Evolutionary conservation across 30 jellyfish, hydroid and myxozoan genomes (phyloP), one percentile per base, ranked within the genome.

Genomic region (Chironex yamaguchii): DNA sequence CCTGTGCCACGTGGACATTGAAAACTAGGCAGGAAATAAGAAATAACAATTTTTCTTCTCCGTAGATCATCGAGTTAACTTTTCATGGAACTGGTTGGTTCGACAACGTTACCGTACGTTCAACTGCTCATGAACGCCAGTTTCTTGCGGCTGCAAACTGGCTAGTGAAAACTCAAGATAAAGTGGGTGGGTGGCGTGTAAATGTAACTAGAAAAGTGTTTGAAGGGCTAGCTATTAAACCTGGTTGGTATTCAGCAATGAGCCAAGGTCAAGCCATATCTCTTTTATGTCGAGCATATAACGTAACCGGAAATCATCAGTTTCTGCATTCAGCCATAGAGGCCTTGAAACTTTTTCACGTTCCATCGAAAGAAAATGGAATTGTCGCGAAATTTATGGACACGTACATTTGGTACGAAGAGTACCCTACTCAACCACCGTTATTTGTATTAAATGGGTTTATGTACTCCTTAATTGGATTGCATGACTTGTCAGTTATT

Each of bases 211-310:
- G 96, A 48, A 92, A 76, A 49, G 65, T 87, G 30, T 52, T 74
- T 14, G 48, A 48, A 34, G 81, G 66, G 11, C 86, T 69, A 49
- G 27, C 62, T 20, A 65, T 83, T 4, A 67, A 83, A 13, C 91
- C 98, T 1, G 98, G 98, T 4, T 85, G 98, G 96, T 32, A 81
- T 52, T 88, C 96, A 6, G 97, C 98, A 20, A 93, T 93, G 98
- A 96, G 92, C 0, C 97, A 92, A 14, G 98, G 98, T 3, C 98
- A 93, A 68, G 98, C 98, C 22, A 93, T 93, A 20, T 93, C 98
- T 0, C 66, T 93, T 48, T 78, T 93, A 22, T 81, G 96, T 62
- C 86, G 98, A 11, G 96, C 75, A 21, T 88, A 72, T 49, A 14
- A 67, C 2, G 50, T 62, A 65, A 93, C 98, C 14, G 84, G 78